Base-by-base conservation (phyloP, 2,113 vertebrate species). In the Leiothrix lutea region DNA sequence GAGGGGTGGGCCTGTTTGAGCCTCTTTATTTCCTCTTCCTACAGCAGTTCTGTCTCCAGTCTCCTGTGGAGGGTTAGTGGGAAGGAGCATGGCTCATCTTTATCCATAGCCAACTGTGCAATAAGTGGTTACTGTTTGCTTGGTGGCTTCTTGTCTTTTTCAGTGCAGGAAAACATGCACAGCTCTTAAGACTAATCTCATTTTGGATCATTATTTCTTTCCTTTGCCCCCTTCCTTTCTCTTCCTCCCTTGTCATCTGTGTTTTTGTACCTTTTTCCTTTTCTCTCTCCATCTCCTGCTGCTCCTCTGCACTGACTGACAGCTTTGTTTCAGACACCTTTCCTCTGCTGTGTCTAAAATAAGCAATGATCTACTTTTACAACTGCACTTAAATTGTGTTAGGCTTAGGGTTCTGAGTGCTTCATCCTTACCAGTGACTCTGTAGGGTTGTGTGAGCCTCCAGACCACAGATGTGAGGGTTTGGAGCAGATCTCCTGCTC, bases 321-420 rank as follows among this genome's bases (percentile, higher is more conserved):
- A 74, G 61, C 54, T 92, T 69, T 14, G 3, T 51, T 88, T 86
- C 77, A n/a, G 16, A 11, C 51, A n/a, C 65, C 33, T 94, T 92
- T 69, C 67, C 50, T 78, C 64, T 92, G 54, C 83, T 84, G 47
- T 64, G 33, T 73, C 81, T 70, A 71, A 67, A 94, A 91, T 74
- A 93, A 92, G 80, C 78, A 15, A 2, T 87, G 84, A 62, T 84
- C 77, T 74, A 80, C 65, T 91, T 89, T 64, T 77, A 86, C 16
- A 65, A 4, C 31, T 74, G 65, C 73, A 28, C 57, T 67, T 81
- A 12, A 33, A 24, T 38, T 36, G 11, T 66, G 65, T 81, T 67
- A 33, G 70, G 12, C 21, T 58, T 18, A 14, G 42, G 58, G 40
- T 50, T 79, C 17, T 0, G 4, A 51, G 50, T 1, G 2, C 35